Base-by-base conservation (phyloP, 2,797 vertebrate genomes). In the Cirrhinus mrigala region DNA sequence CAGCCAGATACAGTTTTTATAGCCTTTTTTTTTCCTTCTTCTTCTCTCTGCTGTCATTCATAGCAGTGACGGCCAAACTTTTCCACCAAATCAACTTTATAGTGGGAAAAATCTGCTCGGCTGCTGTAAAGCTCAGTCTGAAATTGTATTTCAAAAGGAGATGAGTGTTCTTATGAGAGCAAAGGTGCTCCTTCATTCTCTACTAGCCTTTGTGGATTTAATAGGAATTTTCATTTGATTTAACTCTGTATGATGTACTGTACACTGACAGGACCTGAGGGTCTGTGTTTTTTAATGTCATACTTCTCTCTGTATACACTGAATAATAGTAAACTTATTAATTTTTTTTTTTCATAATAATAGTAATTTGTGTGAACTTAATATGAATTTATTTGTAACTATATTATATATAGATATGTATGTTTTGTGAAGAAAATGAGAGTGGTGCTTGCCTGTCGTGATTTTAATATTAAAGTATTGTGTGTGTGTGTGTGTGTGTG, bases 81-180 rank as follows among this genome's bases (percentile, higher is more conserved):
- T 83, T 86, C 60, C 75, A 81, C 76, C 85, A 58, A 80, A 82
- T 86, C 79, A 64, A 1, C 70, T 89, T 86, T 78, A 85, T 50
- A 79, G 66, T 52, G 81, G 82, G 50, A 88, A 84, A 85, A 29
- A 64, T 81, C 46, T n/a, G 52, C 60, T 56, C 1, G 37, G 27
- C 11, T 5, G 48, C 58, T 73, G 50, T 7, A 71, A 77, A 64
- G 85, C 16, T 60, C 83, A 80, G 64, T 56, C 37, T 64, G 52
- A 89, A 80, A 86, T 77, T 52, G n/a, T 85, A 48, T 85, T 74
- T 81, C 24, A 70, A 12, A 68, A 48, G 62, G 54, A 70, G 37
- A 58, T 29, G 18, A n/a, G 18, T 54, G 18, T 46, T 80, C 29
- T 82, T 71, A 77, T 71, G 68, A 68, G 20, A 69, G 79, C 62